phyloP scores from a whole-genome alignment of 2,888 invertebrate species.

The Crocallis elinguaria region DNA sequence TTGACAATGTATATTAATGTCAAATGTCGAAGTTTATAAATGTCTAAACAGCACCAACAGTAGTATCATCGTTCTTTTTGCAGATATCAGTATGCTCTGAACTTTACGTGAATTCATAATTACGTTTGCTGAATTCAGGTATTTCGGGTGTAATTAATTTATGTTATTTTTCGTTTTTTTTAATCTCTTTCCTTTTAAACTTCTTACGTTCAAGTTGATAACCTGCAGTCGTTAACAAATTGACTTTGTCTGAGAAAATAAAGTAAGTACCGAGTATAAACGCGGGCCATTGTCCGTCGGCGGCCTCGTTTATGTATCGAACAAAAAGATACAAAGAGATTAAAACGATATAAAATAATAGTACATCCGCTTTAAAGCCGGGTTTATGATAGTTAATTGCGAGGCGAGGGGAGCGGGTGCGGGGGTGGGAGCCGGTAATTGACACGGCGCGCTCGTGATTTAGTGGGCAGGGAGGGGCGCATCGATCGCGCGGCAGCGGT shows the following conservation, averaged over 20 bases:
- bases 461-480: slow-evolving; percentile 35
- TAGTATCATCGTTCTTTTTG: too few relatives aligned
- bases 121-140: too few relatives aligned
- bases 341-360: slow-evolving; percentile 11
- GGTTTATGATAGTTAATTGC: slow-evolving; percentile 30
- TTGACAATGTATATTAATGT: too few relatives aligned
- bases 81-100: too few relatives aligned
- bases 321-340: slow-evolving; percentile 23
- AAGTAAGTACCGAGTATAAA: not conserved
- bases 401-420: slow-evolving; percentile 29
- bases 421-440: slow-evolving; percentile 33
- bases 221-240: not conserved
- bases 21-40: too few relatives aligned
- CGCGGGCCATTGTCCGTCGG: not conserved
- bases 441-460: slow-evolving; percentile 22
- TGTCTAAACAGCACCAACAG: too few relatives aligned
- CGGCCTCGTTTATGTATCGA: slow-evolving; percentile 14
- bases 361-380: slow-evolving; percentile 18
- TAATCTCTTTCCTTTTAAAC: too few relatives aligned
- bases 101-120: too few relatives aligned
- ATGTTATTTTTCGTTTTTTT: too few relatives aligned
- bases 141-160: too few relatives aligned
- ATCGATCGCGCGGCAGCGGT: slow-evolving; percentile 56
- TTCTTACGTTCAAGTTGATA: too few relatives aligned
- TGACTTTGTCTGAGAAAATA: not conserved